phyloP scores from a whole-genome alignment of 1,140 invertebrate species.

The Anthonomus grandis region DNA sequence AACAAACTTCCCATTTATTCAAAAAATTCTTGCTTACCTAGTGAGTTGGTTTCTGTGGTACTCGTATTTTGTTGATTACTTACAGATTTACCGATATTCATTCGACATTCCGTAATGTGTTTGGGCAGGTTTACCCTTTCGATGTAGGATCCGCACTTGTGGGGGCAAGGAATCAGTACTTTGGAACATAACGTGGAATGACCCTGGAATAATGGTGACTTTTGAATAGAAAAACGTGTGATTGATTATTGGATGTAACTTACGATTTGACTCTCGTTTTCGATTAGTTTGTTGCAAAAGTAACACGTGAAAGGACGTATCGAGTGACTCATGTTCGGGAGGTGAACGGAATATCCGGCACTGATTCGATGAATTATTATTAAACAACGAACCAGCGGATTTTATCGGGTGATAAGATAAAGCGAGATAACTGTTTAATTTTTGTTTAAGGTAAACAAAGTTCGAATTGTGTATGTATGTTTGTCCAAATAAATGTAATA shows the following conservation, averaged over 20 bases:
- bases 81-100: constrained; percentile 30
- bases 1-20: no score
- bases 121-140: constrained; percentile 56
- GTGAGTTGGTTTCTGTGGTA: constrained; percentile 4
- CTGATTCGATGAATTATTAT: no score
- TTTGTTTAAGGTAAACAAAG: no score
- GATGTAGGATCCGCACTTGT: constrained; percentile 64
- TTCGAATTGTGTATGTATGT: no score
- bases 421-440: no score
- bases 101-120: constrained; percentile 58
- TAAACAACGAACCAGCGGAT: no score
- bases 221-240: neutral
- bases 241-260: neutral
- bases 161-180: constrained; percentile 63
- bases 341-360: neutral
- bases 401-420: no score
- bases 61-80: neutral
- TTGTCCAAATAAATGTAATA: no score
- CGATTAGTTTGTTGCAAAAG: constrained; percentile 25
- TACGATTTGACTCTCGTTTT: constrained; percentile 29
- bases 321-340: constrained; percentile 14
- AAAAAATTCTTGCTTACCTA: neutral
- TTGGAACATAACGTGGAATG: constrained; percentile 65
- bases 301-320: constrained; percentile 24
- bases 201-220: constrained; percentile 51